These are phyloP conservation scores for Amphipoea lucens DNA, from an alignment of 2,888 invertebrate species.

Conservation along the genomic window DNA sequence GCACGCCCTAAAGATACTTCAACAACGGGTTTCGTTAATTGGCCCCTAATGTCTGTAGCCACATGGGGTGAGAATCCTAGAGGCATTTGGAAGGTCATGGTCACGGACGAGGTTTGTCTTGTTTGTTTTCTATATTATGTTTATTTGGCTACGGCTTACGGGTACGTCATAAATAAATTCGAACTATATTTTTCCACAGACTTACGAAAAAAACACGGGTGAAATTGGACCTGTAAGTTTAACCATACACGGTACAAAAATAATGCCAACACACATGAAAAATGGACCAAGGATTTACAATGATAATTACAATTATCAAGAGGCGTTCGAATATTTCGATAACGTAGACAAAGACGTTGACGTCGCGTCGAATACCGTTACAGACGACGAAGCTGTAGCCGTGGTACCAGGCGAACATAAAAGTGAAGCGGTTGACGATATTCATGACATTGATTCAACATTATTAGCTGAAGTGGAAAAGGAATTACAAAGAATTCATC, in stretches of 20 bases:
- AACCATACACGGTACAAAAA: conserved; percentile 93
- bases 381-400: conserved; percentile 68
- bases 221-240: conserved; percentile 90
- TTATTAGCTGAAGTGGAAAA: conserved; percentile 79
- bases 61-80: conserved; percentile 96
- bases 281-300: conserved; percentile 90
- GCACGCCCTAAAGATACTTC: conserved; percentile 93
- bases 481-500: conserved; percentile 82
- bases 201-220: conserved; percentile 89
- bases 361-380: conserved; percentile 67
- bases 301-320: conserved; percentile 83
- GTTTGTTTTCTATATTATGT: not conserved
- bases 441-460: conserved; percentile 72
- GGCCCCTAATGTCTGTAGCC: conserved; percentile 97
- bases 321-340: conserved; percentile 70
- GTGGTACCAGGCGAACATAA: conserved; percentile 72
- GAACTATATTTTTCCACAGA: conserved; percentile 69
- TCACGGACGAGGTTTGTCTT: conserved; percentile 86
- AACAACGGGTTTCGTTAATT: conserved; percentile 93
- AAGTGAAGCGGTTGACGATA: conserved; percentile 62
- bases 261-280: conserved; percentile 91
- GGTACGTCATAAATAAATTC: not conserved
- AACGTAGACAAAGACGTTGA: conserved; percentile 59
- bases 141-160: not conserved
- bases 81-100: conserved; percentile 92